Conservation (phyloP, 2,888 invertebrate genomes). For the Eudasyphora cyanicolor region DNA sequence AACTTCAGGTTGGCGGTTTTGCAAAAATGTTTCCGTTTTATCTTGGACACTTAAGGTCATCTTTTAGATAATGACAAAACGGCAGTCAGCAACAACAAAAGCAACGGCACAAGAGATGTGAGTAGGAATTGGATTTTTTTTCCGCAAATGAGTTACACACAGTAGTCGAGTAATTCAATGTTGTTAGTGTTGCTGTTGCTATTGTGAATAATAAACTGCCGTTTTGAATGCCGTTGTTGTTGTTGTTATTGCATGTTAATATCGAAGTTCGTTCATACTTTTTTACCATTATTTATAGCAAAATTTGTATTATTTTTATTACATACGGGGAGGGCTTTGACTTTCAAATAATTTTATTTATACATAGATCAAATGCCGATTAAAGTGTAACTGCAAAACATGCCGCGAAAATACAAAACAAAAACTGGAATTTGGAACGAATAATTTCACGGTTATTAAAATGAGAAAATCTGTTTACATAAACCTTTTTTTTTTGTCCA, state of each 20-base stretch:
- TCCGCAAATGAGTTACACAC: too few species aligned
- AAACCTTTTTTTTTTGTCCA: background rate
- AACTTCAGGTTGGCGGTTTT: constrained; percentile 4
- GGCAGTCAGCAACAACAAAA: background rate
- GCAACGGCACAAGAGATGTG: background rate
- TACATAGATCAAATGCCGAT: background rate
- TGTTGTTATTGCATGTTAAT: background rate
- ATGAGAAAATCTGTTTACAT: background rate
- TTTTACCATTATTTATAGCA: background rate
- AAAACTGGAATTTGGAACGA: background rate
- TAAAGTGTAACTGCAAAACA: background rate
- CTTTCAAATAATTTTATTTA: too few species aligned
- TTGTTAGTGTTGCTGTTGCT: background rate
- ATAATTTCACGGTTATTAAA: background rate
- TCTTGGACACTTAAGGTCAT: constrained; percentile 20
- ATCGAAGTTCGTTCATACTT: background rate
- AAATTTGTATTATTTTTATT: background rate
- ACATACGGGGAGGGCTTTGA: background rate
- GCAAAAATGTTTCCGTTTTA: constrained; percentile 12
- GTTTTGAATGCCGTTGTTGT: background rate
- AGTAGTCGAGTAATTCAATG: background rate
- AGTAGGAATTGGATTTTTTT: background rate
- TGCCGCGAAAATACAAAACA: too few species aligned
- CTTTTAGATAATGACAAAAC: constrained; percentile 39
- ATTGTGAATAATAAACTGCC: background rate